Conservation (phyloP, 2,797 vertebrate species). For the Bradypodion pumilum region DNA sequence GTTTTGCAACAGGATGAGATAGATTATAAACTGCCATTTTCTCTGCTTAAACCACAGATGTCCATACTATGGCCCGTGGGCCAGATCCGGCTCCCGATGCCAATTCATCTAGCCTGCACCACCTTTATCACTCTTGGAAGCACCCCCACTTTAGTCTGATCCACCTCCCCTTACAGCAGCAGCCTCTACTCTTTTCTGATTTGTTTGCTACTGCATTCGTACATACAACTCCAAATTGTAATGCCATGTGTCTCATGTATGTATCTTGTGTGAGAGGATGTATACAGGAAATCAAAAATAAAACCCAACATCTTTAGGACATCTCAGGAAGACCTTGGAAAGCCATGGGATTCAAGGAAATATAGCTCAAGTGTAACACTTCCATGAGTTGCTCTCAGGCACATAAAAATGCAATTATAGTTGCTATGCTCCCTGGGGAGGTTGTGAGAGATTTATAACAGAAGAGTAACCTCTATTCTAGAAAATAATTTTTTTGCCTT, state of each 20-base stretch:
- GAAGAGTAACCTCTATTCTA: background rate
- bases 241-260: background rate
- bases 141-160: background rate
- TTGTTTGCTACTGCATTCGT: background rate
- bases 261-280: background rate
- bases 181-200: background rate
- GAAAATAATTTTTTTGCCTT: background rate
- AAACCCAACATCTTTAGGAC: background rate
- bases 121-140: no score
- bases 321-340: no score
- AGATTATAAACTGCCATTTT: no score
- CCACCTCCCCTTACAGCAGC: background rate
- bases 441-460: background rate
- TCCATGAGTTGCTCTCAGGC: background rate
- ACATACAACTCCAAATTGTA: background rate
- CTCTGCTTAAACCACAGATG: no score
- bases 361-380: no score
- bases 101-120: no score
- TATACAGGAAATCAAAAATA: background rate
- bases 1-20: no score
- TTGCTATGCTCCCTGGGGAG: no score
- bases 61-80: no score
- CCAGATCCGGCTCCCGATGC: no score
- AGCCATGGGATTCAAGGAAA: no score
- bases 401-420: background rate